Base-by-base conservation (phyloP, 2,113 vertebrate species). In the Scortum barcoo region DNA sequence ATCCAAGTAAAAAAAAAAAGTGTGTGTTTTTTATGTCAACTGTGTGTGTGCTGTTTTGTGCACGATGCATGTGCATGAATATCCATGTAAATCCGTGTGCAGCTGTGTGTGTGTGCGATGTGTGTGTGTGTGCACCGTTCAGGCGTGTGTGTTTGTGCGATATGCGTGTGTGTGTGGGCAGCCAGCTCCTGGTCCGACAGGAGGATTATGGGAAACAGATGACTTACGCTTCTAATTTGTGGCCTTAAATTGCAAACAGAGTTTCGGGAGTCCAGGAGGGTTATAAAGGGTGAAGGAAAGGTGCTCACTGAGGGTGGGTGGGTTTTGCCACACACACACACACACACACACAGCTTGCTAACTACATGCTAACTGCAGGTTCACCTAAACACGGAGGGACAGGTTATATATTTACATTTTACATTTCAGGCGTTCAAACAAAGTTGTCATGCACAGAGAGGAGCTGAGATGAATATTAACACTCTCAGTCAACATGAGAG, bases 161-260 rank as follows among this genome's bases (percentile, higher is more conserved):
- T 58, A 75, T 26, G 73, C 7, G 38, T 56, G 82, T 81, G 79
- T 48, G 19, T 78, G 76, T 67, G 86, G 80, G 81, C 84, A 76
- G 79, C 72, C 80, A 73, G 91, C 97, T 97, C 95, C 96, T 94
- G 96, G 96, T 96, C 97, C 97, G 97, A 97, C 97, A 97, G 95
- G 95, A 76, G 96, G 97, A 97, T 97, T 97, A 99, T 99, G 96
- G 96, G 95, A 98, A 99, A 97, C 97, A 99, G 97, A 98, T 99
- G 97, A 98, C 96, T 98, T 97, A 96, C 96, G 96, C 96, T 98
- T 99, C 96, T 98, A 97, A 99, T 99, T 99, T 98, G 97, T 96
- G 94, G 97, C 95, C 95, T 97, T 97, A 98, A 99, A 98, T 99
- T 99, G 97, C 97, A 98, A 99, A 98, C 97, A 98, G 97, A 98